Percentiles rank a stretch among this genome's conserved stretches.
These are phyloP conservation scores for Orthosia gothica DNA, from an alignment of 2,888 invertebrate species.

Conservation along the genomic window DNA sequence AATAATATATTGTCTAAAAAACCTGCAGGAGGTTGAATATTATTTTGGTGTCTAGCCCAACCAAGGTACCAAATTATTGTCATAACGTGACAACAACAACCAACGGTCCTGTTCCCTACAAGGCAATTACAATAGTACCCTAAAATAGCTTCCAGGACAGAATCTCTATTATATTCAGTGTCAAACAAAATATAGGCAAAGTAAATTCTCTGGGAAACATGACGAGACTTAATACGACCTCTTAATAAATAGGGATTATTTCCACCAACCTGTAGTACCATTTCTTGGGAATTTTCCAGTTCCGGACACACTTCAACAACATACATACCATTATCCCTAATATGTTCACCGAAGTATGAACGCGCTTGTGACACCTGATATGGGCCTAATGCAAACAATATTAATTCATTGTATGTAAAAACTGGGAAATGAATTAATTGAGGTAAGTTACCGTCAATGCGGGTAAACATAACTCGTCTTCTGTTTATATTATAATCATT, in stretches of 20 bases:
- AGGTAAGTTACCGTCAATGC: too few species aligned
- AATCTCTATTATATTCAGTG: constrained; percentile 4
- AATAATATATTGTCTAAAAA: too few species aligned
- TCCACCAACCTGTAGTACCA: constrained; percentile 4
- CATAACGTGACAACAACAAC: not conserved
- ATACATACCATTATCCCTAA: constrained; percentile 6
- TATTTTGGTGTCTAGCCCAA: not conserved
- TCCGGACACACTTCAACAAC: constrained; percentile 3
- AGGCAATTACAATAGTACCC: constrained; percentile 13
- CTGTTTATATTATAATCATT: not conserved
- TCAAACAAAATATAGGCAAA: constrained; percentile 13
- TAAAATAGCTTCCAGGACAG: constrained; percentile 6
- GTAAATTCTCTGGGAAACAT: constrained; percentile 7
- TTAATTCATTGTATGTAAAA: too few species aligned
- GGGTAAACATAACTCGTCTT: constrained; percentile 10
- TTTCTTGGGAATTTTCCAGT: constrained; percentile 8
- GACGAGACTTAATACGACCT: constrained; percentile 16
- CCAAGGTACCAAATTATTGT: not conserved
- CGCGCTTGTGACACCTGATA: too few species aligned
- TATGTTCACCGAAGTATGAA: not conserved
- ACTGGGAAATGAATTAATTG: too few species aligned
- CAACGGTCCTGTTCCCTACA: constrained; percentile 8
- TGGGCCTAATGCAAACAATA: too few species aligned
- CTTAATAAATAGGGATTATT: constrained; percentile 20
- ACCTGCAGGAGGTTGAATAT: not conserved